Evolutionary conservation across 2,888 invertebrate species (phyloP).

Genomic region (Oscheius sp.): DNA sequence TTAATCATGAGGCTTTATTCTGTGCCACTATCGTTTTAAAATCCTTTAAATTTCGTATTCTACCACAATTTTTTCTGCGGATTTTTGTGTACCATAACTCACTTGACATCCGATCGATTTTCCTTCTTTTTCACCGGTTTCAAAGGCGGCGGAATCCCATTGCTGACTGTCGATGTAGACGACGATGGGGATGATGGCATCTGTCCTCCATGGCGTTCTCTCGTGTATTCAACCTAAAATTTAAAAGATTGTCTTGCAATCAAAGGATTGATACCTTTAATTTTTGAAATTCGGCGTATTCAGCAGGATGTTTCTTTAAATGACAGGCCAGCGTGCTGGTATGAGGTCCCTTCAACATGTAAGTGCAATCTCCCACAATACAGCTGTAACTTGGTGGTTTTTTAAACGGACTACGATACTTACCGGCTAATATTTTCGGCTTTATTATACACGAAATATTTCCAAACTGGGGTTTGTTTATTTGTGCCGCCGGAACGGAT

Average conservation of each 20-base stretch:
- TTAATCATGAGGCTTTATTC: no score
- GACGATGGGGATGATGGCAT: slow-evolving; percentile 38
- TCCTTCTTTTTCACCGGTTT: slow-evolving; percentile 34
- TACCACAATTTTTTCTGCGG: not conserved
- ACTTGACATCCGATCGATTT: slow-evolving; percentile 28
- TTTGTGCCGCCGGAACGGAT: slow-evolving; percentile 72
- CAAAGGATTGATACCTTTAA: slow-evolving; percentile 57
- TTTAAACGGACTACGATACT: not conserved
- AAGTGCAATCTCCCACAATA: slow-evolving; percentile 71
- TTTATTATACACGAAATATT: slow-evolving; percentile 72
- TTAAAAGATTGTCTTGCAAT: not conserved
- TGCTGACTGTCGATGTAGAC: slow-evolving; percentile 32
- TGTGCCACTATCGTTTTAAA: no score
- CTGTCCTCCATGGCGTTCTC: slow-evolving; percentile 43
- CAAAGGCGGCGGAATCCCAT: slow-evolving; percentile 14
- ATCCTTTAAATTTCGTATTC: no score
- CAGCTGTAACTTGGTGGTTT: slow-evolving; percentile 51
- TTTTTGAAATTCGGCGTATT: slow-evolving; percentile 71
- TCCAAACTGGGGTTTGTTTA: slow-evolving; percentile 73
- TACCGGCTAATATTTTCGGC: slow-evolving; percentile 69
- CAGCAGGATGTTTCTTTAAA: slow-evolving; percentile 69
- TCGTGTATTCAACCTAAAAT: slow-evolving; percentile 48
- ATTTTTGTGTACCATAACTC: no score
- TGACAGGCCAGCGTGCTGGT: slow-evolving; percentile 71
- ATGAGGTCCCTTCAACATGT: slow-evolving; percentile 71